Conservation (phyloP, 2,113 vertebrate species). For the Nothoprocta perdicaria region DNA sequence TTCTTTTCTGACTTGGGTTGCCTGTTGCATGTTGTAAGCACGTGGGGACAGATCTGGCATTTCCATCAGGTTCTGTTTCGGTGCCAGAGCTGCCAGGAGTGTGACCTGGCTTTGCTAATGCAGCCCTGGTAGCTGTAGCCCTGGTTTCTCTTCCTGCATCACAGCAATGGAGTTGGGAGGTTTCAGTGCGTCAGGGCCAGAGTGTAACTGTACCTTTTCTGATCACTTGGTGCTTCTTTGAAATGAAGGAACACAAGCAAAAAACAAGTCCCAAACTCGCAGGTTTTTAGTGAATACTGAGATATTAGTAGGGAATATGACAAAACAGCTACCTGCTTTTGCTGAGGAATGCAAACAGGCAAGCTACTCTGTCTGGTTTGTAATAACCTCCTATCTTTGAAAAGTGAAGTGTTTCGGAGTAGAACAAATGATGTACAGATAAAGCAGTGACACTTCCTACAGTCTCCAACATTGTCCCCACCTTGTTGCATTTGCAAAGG, state of each 20-base stretch:
- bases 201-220: neutral
- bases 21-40: neutral
- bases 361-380: neutral
- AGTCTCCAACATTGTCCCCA: fast-evolving
- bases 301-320: neutral
- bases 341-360: neutral
- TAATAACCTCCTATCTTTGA: neutral
- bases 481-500: neutral
- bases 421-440: neutral
- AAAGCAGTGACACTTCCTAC: neutral
- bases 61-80: conserved; percentile 17
- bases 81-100: neutral
- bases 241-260: fast-evolving
- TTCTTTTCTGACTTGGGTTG: neutral
- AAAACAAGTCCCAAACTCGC: neutral
- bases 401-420: neutral
- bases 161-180: neutral
- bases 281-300: neutral
- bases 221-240: neutral
- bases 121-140: neutral
- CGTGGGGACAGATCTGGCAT: conserved; percentile 7
- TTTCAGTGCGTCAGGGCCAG: neutral
- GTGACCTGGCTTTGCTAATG: neutral
- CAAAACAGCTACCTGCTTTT: neutral
- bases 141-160: neutral